Conservation (phyloP, 2,113 vertebrate species). For the Sander lucioperca region DNA sequence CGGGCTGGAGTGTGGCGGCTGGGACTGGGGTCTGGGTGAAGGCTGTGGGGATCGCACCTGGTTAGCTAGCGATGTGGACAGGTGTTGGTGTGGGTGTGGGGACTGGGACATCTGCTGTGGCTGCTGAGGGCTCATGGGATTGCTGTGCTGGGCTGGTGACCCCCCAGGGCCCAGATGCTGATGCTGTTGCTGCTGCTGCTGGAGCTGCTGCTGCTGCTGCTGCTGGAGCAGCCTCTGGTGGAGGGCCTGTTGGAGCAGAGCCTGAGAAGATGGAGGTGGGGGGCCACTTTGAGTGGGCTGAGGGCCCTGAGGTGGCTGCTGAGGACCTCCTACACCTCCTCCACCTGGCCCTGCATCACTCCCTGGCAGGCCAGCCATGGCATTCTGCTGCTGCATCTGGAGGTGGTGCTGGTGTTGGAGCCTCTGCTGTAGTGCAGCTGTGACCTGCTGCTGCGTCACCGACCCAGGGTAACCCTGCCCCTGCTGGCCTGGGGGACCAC, state of each 20-base stretch:
- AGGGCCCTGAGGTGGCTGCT: conserved; percentile 87
- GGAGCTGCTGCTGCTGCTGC: conserved; percentile 87
- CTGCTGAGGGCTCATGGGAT: conserved; percentile 90
- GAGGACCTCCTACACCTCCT: conserved; percentile 88
- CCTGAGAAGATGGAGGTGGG: conserved; percentile 73
- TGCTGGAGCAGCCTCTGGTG: conserved; percentile 90
- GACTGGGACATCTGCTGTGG: conserved; percentile 77
- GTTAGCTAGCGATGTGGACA: conserved; percentile 91
- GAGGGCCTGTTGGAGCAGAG: conserved; percentile 89
- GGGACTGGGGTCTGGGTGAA: conserved; percentile 94
- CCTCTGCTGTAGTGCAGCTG: conserved; percentile 81
- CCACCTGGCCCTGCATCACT: conserved; percentile 73
- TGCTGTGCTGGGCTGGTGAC: conserved; percentile 89
- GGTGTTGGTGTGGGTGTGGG: conserved; percentile 87
- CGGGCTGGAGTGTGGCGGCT: conserved; percentile 97
- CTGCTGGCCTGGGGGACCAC: conserved; percentile 89
- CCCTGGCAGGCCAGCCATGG: conserved; percentile 72
- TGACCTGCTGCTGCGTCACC: conserved; percentile 82
- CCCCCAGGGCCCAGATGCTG: conserved; percentile 74
- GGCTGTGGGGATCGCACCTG: conserved; percentile 98
- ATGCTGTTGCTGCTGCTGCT: conserved; percentile 59
- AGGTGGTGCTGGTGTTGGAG: conserved; percentile 81
- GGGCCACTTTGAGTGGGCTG: conserved; percentile 74
- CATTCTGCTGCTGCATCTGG: conserved; percentile 83
- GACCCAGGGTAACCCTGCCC: conserved; percentile 84